These are phyloP conservation scores for Gisinianus flammeolus DNA, from an alignment of 2,888 invertebrate species.

Conservation along the genomic window DNA sequence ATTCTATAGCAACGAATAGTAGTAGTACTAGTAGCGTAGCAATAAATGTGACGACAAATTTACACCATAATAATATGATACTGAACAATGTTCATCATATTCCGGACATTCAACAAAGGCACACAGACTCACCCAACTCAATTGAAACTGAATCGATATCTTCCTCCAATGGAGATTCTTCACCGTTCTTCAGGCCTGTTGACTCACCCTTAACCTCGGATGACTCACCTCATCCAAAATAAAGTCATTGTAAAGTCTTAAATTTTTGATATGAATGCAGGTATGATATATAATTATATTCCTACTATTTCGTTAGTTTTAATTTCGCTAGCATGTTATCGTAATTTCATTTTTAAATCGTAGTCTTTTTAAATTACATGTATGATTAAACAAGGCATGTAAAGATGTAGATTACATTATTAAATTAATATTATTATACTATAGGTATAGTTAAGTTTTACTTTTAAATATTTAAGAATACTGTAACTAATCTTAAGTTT, in stretches of 20 bases:
- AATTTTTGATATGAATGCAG: too few relatives aligned
- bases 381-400: too few relatives aligned
- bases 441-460: too few relatives aligned
- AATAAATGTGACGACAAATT: constrained; percentile 25
- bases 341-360: too few relatives aligned
- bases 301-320: too few relatives aligned
- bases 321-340: too few relatives aligned
- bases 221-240: constrained; percentile 52
- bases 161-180: constrained; percentile 55
- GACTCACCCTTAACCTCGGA: constrained; percentile 56
- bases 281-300: too few relatives aligned
- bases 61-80: constrained; percentile 31
- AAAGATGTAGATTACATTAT: too few relatives aligned
- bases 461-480: too few relatives aligned
- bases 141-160: constrained; percentile 58
- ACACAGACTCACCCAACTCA: constrained; percentile 57
- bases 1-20: constrained; percentile 7
- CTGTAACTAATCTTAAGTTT: too few relatives aligned
- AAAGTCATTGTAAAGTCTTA: neutral
- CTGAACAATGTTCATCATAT: constrained; percentile 19
- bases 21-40: constrained; percentile 25
- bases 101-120: constrained; percentile 28
- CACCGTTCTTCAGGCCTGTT: constrained; percentile 47
- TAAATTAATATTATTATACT: too few relatives aligned
- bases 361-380: too few relatives aligned